A percentile compares a stretch with the other conserved stretches of the same genome.
phyloP scores from a whole-genome alignment of 2,113 vertebrate species.

The Mola mola region DNA sequence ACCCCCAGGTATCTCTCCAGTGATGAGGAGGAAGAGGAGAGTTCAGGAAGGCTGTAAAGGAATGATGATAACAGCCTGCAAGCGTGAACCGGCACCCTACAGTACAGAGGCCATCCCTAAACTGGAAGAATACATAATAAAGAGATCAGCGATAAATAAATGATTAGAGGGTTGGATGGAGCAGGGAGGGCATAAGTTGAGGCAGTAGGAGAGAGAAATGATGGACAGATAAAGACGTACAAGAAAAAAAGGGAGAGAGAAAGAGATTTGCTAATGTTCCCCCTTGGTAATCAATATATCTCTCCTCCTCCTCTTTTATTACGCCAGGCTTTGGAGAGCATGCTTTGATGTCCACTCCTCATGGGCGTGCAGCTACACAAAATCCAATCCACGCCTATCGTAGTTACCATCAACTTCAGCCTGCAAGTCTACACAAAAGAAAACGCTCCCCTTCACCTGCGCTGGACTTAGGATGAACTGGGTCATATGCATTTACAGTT shows the following conservation, averaged over 20 bases:
- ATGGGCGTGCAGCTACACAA: constrained; percentile 46
- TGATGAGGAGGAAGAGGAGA: constrained; percentile 70
- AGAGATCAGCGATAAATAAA: constrained; percentile 78
- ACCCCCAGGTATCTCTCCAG: constrained; percentile 69
- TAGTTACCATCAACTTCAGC: constrained; percentile 61
- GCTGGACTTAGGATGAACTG: constrained; percentile 29
- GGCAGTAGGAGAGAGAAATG: constrained; percentile 49
- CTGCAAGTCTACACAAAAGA: constrained; percentile 35
- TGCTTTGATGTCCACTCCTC: constrained; percentile 73
- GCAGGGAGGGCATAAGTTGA: constrained; percentile 52
- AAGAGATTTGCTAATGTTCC: constrained; percentile 77
- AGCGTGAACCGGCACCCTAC: constrained; percentile 5
- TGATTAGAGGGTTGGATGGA: constrained; percentile 57
- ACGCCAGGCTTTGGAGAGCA: constrained; percentile 63
- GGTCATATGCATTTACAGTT: constrained; percentile 7
- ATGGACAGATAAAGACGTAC: constrained; percentile 60
- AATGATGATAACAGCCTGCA: constrained; percentile 54
- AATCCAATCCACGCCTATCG: constrained; percentile 64
- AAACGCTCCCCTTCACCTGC: constrained; percentile 39
- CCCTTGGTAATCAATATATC: constrained; percentile 72
- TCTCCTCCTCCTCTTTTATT: constrained; percentile 74
- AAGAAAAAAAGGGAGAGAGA: constrained; percentile 52
- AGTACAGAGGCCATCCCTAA: constrained; percentile 57
- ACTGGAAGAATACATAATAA: constrained; percentile 65
- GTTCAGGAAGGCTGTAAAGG: constrained; percentile 49